These are phyloP conservation scores for Okamejei kenojei DNA, from an alignment of 2,797 vertebrate species.

Conservation along the genomic window DNA sequence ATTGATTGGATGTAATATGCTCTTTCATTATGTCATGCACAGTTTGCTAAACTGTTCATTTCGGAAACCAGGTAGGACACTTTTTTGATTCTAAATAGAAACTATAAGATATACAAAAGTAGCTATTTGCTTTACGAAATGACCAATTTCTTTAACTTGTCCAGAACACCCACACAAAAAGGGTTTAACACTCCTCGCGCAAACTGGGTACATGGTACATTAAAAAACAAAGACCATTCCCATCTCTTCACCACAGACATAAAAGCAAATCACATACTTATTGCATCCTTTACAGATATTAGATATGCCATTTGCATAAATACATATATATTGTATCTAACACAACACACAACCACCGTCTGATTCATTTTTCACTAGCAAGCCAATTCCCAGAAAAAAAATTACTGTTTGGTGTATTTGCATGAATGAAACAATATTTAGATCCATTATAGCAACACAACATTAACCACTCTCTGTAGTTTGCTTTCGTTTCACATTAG, in stretches of 20 bases:
- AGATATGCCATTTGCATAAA: constrained; percentile 37
- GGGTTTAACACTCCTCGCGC: neutral
- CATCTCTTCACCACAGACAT: neutral
- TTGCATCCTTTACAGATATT: constrained; percentile 37
- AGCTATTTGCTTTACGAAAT: constrained; percentile 14
- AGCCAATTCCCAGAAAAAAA: constrained; percentile 10
- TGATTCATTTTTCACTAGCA: constrained; percentile 33
- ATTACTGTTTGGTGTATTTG: constrained; percentile 19
- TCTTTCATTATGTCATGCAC: neutral
- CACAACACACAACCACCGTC: constrained; percentile 1
- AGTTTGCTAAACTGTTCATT: constrained; percentile 7
- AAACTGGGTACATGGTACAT: neutral
- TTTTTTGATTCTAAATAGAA: constrained; percentile 15
- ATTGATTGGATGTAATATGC: neutral
- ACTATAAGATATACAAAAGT: neutral
- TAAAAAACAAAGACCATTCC: constrained; percentile 20
- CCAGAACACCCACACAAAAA: neutral
- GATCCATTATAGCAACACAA: constrained; percentile 32
- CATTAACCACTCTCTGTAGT: constrained; percentile 6
- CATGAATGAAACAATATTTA: constrained; percentile 31
- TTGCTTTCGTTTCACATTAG: constrained; percentile 12
- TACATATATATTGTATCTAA: constrained; percentile 37
- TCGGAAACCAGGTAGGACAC: neutral
- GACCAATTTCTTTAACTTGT: constrained; percentile 14
- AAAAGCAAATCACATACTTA: constrained; percentile 36